Percentiles rank a stretch among this genome's conserved stretches.
Conservation (phyloP, 2,888 invertebrate species). For the Aspidiotus destructor region DNA sequence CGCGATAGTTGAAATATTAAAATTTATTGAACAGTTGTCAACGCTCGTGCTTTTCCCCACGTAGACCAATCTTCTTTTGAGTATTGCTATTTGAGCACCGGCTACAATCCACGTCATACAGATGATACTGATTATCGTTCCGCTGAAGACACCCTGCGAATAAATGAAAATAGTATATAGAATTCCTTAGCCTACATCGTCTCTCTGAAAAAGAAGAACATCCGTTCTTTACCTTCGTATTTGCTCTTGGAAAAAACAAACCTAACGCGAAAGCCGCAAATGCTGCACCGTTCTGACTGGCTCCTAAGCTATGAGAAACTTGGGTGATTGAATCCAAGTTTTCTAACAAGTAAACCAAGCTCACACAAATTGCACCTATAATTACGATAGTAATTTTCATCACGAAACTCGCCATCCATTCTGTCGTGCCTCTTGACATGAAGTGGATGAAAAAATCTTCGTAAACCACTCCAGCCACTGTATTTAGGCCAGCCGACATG, state of each 20-base stretch:
- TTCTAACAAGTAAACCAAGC: constrained; percentile 59
- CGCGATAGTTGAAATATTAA: neutral
- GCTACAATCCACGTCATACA: too few relatives aligned
- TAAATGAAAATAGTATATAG: too few relatives aligned
- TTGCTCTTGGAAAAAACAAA: constrained; percentile 40
- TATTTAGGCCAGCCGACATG: constrained; percentile 68
- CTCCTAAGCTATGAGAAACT: constrained; percentile 38
- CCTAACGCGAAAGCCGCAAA: constrained; percentile 39
- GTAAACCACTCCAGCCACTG: constrained; percentile 67
- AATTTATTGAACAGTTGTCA: neutral
- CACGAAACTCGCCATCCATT: constrained; percentile 51
- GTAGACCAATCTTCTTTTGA: too few relatives aligned
- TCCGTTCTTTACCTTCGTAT: constrained; percentile 37
- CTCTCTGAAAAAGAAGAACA: neutral
- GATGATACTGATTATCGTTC: too few relatives aligned
- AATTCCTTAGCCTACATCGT: too few relatives aligned
- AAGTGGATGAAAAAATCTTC: constrained; percentile 63
- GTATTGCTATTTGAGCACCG: too few relatives aligned
- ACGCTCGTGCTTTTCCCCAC: too few relatives aligned
- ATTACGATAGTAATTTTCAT: constrained; percentile 61
- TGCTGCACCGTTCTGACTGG: constrained; percentile 39
- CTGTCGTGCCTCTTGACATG: constrained; percentile 54
- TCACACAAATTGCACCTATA: constrained; percentile 56
- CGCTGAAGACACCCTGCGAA: too few relatives aligned
- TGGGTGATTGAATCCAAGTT: constrained; percentile 57